phyloP scores from a whole-genome alignment of 2,113 vertebrate species.

The Trogon melanurus region DNA sequence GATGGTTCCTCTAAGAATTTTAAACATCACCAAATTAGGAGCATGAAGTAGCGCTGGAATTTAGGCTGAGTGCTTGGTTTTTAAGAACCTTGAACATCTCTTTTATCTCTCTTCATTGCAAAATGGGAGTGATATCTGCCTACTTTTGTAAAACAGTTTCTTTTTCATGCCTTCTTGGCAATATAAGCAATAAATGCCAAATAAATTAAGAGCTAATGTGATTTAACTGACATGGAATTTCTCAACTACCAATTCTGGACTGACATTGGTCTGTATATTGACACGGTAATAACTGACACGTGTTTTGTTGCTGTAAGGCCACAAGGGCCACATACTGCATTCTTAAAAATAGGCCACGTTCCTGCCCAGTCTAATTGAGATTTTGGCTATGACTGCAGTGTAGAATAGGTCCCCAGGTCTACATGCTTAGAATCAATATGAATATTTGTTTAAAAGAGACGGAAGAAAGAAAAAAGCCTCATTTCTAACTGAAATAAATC shows the following conservation, averaged over 20 bases:
- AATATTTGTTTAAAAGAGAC: not conserved
- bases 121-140: not conserved
- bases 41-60: not conserved
- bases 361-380: not conserved
- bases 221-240: not conserved
- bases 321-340: not conserved
- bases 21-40: not conserved
- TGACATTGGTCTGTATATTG: not conserved
- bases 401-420: not conserved
- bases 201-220: not conserved
- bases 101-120: not conserved
- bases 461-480: not conserved
- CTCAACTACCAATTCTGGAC: not conserved
- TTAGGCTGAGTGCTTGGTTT: not conserved
- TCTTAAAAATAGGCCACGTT: not conserved
- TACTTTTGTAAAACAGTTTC: not conserved
- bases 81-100: not conserved
- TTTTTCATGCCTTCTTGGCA: not conserved
- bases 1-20: not conserved
- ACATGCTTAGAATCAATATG: not conserved
- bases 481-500: slow-evolving; percentile 20
- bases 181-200: not conserved
- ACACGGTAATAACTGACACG: not conserved
- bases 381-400: not conserved
- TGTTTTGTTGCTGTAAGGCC: not conserved